phyloP scores from a whole-genome alignment of 1,140 invertebrate species.

The Drosophila quadrilineata region DNA sequence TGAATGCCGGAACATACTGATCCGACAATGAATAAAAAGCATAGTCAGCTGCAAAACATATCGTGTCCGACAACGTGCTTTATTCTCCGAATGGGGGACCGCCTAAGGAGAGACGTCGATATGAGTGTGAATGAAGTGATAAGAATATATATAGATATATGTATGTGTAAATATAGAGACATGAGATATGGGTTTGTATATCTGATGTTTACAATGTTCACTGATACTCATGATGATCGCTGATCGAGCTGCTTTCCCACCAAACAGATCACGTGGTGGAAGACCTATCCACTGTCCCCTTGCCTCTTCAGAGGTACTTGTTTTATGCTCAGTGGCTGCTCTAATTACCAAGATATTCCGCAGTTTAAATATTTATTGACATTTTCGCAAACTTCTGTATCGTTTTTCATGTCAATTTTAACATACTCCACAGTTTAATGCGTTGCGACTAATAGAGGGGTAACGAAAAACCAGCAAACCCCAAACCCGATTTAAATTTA shows the following conservation, averaged over 20 bases:
- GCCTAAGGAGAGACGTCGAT: too few relatives aligned
- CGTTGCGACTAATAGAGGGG: not conserved
- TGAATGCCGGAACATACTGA: too few relatives aligned
- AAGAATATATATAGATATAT: too few relatives aligned
- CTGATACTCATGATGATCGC: not conserved
- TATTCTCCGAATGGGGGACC: too few relatives aligned
- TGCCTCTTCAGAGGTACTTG: too few relatives aligned
- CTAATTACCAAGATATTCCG: conserved; percentile 31
- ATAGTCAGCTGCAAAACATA: conserved; percentile 14
- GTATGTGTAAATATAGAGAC: not conserved
- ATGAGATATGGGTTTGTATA: not conserved
- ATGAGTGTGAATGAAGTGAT: too few relatives aligned
- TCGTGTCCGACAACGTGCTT: conserved; percentile 19
- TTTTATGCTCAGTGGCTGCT: too few relatives aligned
- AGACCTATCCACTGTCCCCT: too few relatives aligned
- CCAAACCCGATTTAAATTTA: not conserved
- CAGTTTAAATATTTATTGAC: conserved; percentile 41
- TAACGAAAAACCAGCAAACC: not conserved
- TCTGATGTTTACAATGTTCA: not conserved
- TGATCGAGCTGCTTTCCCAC: conserved; percentile 4
- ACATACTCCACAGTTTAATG: too few relatives aligned
- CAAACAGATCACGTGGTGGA: conserved; percentile 12
- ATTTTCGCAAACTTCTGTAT: conserved; percentile 43
- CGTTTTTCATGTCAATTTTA: too few relatives aligned
- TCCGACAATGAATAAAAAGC: too few relatives aligned